These are phyloP conservation scores for Phanerotoma sp. DNA, from an alignment of 2,888 invertebrate species.

Conservation along the genomic window DNA sequence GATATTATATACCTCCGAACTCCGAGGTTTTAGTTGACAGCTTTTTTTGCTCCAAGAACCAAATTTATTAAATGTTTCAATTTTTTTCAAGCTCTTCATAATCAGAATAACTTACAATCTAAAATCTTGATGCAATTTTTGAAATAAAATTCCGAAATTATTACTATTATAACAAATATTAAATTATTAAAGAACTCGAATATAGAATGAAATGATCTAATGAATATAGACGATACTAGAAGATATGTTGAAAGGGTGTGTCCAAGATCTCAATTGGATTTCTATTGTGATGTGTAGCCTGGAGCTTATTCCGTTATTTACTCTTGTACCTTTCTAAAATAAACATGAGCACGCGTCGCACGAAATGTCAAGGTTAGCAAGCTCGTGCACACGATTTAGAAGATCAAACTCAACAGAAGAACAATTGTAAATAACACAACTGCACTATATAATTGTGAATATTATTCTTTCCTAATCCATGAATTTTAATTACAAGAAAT, in stretches of 20 bases:
- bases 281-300: neutral
- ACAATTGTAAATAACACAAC: neutral
- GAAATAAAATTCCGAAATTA: too few species aligned
- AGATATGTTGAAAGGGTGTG: neutral
- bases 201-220: neutral
- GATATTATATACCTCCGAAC: too few species aligned
- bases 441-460: neutral
- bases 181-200: too few species aligned
- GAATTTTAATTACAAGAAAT: too few species aligned
- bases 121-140: too few species aligned
- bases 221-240: neutral
- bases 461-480: too few species aligned
- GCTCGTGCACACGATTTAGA: conserved; percentile 17
- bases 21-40: too few species aligned
- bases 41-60: too few species aligned
- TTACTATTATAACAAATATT: too few species aligned
- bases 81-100: too few species aligned
- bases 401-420: neutral
- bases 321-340: conserved; percentile 46
- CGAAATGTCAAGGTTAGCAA: conserved; percentile 50
- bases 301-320: conserved; percentile 25
- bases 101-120: too few species aligned
- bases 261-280: neutral
- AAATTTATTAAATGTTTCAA: too few species aligned
- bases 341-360: conserved; percentile 34